Conservation (phyloP, 2,113 vertebrate species). For the Monopterus albus region DNA sequence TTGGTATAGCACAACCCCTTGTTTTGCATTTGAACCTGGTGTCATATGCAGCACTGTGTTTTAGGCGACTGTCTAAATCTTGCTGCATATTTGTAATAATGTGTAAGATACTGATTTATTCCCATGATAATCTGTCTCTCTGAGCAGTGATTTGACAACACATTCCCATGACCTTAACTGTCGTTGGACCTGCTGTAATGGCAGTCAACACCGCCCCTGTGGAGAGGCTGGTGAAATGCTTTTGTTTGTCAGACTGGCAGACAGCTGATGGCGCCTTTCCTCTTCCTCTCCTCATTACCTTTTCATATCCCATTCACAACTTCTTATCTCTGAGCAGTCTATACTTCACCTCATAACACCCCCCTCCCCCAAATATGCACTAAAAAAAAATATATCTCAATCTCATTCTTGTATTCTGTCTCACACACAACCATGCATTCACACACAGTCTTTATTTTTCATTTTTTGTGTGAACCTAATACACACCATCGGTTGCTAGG, state of each 20-base stretch:
- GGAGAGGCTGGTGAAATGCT: constrained; percentile 75
- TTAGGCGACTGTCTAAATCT: constrained; percentile 27
- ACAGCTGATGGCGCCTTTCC: constrained; percentile 47
- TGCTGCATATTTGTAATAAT: constrained; percentile 61
- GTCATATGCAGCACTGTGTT: constrained; percentile 21
- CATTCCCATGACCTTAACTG: constrained; percentile 59
- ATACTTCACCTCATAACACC: constrained; percentile 62
- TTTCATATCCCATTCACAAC: constrained; percentile 66
- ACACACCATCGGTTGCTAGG: constrained; percentile 79
- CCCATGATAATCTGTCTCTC: constrained; percentile 55
- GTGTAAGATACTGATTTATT: constrained; percentile 64
- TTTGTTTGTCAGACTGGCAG: constrained; percentile 57
- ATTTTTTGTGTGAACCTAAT: constrained; percentile 69
- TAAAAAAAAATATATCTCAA: constrained; percentile 72
- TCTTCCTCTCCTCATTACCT: constrained; percentile 69
- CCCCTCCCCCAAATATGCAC: constrained; percentile 63
- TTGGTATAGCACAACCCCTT: constrained; percentile 26
- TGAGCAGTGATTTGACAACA: constrained; percentile 59
- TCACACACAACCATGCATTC: constrained; percentile 26
- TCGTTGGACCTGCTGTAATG: constrained; percentile 51
- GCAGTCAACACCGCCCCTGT: constrained; percentile 77
- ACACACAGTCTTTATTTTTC: constrained; percentile 60
- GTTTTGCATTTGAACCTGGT: constrained; percentile 54
- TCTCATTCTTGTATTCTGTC: constrained; percentile 64
- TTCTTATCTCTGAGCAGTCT: constrained; percentile 62